These are phyloP conservation scores for Matsumyia berberina DNA, from an alignment of 2,888 invertebrate genomes.

Conservation along the genomic window DNA sequence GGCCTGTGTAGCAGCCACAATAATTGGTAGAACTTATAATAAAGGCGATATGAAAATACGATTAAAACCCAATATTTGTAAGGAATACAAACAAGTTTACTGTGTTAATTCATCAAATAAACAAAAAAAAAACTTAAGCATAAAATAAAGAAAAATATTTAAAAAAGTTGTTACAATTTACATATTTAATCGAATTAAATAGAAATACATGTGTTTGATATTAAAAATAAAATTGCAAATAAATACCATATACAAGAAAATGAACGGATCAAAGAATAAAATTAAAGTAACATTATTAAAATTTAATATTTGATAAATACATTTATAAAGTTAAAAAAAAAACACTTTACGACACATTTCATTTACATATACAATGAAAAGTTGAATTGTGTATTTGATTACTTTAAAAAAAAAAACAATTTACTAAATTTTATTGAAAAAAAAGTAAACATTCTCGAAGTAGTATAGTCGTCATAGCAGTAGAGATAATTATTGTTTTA, in stretches of 20 bases:
- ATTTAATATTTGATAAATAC: conserved; percentile 62
- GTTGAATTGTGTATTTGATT: conserved; percentile 12
- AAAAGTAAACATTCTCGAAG: conserved; percentile 21
- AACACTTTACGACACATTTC: conserved; percentile 22
- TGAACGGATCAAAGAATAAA: conserved; percentile 58
- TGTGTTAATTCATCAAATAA: conserved; percentile 59
- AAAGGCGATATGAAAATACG: neutral
- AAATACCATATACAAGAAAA: conserved; percentile 36
- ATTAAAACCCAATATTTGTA: conserved; percentile 35
- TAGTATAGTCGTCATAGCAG: conserved; percentile 50
- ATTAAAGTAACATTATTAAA: conserved; percentile 7
- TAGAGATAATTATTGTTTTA: conserved; percentile 60
- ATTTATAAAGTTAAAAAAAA: conserved; percentile 37
- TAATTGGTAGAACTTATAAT: conserved; percentile 28
- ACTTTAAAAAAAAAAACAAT: conserved; percentile 13
- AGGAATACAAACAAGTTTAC: conserved; percentile 64
- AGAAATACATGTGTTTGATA: conserved; percentile 37
- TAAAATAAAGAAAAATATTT: conserved; percentile 17
- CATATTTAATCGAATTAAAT: conserved; percentile 54
- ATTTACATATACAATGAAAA: conserved; percentile 42
- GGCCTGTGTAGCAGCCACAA: conserved; percentile 1
- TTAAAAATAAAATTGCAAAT: conserved; percentile 18
- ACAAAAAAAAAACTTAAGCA: conserved; percentile 1
- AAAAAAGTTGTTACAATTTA: conserved; percentile 70
- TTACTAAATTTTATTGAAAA: conserved; percentile 15